phyloP scores from a whole-genome alignment of 2,888 invertebrate species.

The Plebejus anna region DNA sequence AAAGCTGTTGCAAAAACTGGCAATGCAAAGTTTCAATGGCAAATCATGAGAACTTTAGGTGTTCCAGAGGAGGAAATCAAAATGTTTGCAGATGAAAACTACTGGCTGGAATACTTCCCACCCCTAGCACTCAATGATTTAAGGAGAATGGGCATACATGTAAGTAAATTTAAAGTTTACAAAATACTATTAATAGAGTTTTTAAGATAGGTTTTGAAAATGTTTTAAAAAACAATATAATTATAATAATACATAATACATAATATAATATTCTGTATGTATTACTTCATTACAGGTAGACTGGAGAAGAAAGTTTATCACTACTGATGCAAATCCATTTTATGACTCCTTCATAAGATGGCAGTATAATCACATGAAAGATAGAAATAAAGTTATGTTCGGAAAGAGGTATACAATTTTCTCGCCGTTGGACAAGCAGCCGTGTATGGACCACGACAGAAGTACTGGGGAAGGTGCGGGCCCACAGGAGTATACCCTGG shows the following conservation, averaged over 20 bases:
- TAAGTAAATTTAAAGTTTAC: constrained; percentile 61
- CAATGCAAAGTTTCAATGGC: constrained; percentile 96
- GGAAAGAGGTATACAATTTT: constrained; percentile 98
- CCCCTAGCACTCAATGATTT: constrained; percentile 93
- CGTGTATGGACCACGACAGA: constrained; percentile 99
- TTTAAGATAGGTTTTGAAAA: too few relatives aligned
- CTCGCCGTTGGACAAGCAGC: constrained; percentile 97
- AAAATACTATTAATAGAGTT: too few relatives aligned
- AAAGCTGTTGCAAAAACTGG: constrained; percentile 97
- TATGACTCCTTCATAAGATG: constrained; percentile 98
- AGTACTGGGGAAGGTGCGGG: constrained; percentile 98
- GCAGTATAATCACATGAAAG: constrained; percentile 94
- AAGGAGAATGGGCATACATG: constrained; percentile 93
- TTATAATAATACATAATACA: too few relatives aligned
- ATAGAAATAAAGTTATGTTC: constrained; percentile 94
- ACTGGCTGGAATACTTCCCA: constrained; percentile 99
- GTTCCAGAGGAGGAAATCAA: constrained; percentile 94
- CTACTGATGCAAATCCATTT: constrained; percentile 98
- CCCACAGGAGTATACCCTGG: constrained; percentile 97
- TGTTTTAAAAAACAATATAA: too few relatives aligned
- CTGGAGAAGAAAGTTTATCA: constrained; percentile 99
- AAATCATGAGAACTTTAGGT: constrained; percentile 97
- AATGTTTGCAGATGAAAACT: constrained; percentile 91
- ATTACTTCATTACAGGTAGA: constrained; percentile 84
- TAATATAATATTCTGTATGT: too few relatives aligned